These are phyloP conservation scores for Morinoia aosen DNA, from an alignment of 2,888 invertebrate species.

Conservation along the genomic window DNA sequence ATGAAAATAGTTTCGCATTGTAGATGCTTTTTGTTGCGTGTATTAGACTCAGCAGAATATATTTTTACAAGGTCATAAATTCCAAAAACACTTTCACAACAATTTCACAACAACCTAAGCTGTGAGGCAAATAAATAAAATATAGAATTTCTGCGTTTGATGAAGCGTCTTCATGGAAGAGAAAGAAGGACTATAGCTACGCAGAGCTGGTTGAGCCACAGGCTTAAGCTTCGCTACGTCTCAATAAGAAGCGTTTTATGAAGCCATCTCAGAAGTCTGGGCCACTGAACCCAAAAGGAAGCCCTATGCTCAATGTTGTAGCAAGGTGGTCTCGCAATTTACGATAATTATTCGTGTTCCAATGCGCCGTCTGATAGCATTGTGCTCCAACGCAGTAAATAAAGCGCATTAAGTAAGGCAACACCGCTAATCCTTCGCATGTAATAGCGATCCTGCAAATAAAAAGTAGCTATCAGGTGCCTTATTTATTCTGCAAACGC, in stretches of 20 bases:
- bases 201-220: background rate
- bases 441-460: constrained; percentile 41
- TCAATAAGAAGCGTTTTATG: background rate
- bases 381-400: constrained; percentile 10
- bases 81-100: background rate
- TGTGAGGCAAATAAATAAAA: background rate
- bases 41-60: background rate
- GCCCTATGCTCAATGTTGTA: background rate
- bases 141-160: background rate
- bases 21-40: background rate
- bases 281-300: constrained; percentile 23
- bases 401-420: constrained; percentile 41
- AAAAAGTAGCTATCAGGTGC: constrained; percentile 23
- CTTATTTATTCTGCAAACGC: constrained; percentile 3
- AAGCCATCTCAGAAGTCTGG: background rate
- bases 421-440: constrained; percentile 42
- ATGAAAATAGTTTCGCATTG: background rate
- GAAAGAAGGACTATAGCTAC: background rate
- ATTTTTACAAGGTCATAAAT: background rate
- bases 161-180: background rate
- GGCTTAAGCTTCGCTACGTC: background rate
- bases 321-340: constrained; percentile 12
- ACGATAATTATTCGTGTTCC: constrained; percentile 29
- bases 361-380: constrained; percentile 34
- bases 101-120: background rate